A percentile compares a stretch with the other conserved stretches of the same genome.
Conservation (phyloP, 2,113 vertebrate species). For the Limnothrissa miodon region DNA sequence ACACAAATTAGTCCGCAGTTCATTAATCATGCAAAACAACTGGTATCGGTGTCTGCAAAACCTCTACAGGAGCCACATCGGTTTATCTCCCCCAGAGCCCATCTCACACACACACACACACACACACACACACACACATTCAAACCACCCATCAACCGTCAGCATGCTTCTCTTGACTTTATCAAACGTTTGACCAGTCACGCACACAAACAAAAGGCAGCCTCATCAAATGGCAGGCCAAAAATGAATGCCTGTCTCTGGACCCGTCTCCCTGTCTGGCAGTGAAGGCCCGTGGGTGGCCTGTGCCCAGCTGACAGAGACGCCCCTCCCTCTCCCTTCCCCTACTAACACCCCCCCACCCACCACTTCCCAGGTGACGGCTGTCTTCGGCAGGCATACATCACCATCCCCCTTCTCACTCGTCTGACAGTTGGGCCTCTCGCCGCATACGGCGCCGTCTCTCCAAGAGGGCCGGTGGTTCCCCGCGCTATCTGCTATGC, state of each 20-base stretch:
- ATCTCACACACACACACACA: not conserved
- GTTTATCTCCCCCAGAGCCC: constrained; percentile 37
- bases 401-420: not conserved
- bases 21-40: constrained; percentile 40
- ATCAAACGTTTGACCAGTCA: constrained; percentile 49
- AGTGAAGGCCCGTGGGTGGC: not conserved
- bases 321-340: not conserved
- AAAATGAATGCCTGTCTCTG: not conserved
- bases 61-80: constrained; percentile 44
- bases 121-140: not conserved
- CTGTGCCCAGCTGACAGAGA: not conserved
- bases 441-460: not conserved
- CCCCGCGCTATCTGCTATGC: not conserved
- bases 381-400: not conserved
- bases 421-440: not conserved
- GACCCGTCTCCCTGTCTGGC: not conserved
- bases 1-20: constrained; percentile 15
- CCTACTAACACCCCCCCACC: not conserved
- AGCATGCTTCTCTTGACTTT: constrained; percentile 39
- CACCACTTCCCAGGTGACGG: not conserved
- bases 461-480: not conserved
- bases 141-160: not conserved
- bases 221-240: not conserved
- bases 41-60: constrained; percentile 45
- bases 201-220: constrained; percentile 25